Conservation (phyloP, 2,888 invertebrate genomes). For the Tridacna gigas region DNA sequence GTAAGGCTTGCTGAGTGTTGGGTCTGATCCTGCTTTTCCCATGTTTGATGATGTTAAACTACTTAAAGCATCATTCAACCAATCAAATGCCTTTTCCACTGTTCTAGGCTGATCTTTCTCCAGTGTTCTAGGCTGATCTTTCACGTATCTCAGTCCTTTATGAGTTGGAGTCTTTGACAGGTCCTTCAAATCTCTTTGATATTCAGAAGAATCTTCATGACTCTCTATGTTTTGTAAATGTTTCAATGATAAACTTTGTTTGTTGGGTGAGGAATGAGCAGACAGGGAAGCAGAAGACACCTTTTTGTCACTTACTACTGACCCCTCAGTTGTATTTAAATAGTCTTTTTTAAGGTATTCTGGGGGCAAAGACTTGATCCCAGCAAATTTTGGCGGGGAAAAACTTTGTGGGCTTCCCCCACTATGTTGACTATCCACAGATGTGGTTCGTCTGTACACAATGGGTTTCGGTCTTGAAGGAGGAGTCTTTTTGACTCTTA, state of each 20-base stretch:
- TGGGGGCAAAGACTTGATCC: slow-evolving; percentile 53
- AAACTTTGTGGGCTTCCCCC: slow-evolving; percentile 54
- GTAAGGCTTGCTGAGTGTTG: slow-evolving; percentile 19
- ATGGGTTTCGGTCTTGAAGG: slow-evolving; percentile 64
- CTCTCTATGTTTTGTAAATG: slow-evolving; percentile 1
- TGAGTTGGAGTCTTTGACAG: neutral
- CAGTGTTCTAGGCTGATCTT: neutral
- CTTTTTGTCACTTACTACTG: slow-evolving; percentile 26
- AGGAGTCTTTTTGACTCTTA: slow-evolving; percentile 42
- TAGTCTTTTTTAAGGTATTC: slow-evolving; percentile 49
- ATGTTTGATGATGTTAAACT: slow-evolving; percentile 69
- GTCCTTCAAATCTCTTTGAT: neutral
- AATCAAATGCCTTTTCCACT: slow-evolving; percentile 85
- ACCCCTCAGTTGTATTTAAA: slow-evolving; percentile 23
- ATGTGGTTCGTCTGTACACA: slow-evolving; percentile 60
- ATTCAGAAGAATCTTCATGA: neutral
- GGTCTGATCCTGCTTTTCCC: slow-evolving; percentile 54
- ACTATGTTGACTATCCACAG: slow-evolving; percentile 62
- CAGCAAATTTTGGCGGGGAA: slow-evolving; percentile 60
- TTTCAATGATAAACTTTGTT: slow-evolving; percentile 3
- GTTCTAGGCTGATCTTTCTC: slow-evolving; percentile 48
- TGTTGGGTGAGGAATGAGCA: slow-evolving; percentile 1
- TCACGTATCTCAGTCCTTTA: neutral
- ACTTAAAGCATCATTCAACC: slow-evolving; percentile 84
- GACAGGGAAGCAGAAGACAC: neutral